Base-by-base conservation (phyloP, 2,888 invertebrate genomes). In the Fragum fragum region DNA sequence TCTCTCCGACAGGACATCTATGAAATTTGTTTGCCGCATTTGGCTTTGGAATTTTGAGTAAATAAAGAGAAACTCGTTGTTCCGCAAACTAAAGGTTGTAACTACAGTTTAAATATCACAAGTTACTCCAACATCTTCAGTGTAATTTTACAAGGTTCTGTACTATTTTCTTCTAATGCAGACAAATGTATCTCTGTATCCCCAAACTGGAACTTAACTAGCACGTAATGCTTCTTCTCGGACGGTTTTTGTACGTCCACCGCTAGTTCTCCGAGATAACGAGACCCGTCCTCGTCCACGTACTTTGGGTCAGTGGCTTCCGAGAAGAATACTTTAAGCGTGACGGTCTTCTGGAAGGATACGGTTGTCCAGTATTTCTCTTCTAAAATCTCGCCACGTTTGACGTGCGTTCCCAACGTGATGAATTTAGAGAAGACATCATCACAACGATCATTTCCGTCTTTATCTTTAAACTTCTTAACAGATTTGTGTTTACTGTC, bases 381-480 rank as follows among this genome's bases (percentile, higher is more conserved):
- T 0, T 39, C 18, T 7, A 81, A 53, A 61, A 59, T 52, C 26
- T 75, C 76, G 26, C 76, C 73, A 1, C 23, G 47, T 29, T 68
- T 21, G 7, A 79, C 83, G 18, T 76, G 26, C 0, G 81, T 76
- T 28, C 81, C 83, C 7, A 71, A 71, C 14, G 55, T 47, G 32
- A 86, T 86, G 47, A 86, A 86, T 23, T 71, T 70, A 32, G 63
- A 32, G 47, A 86, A 86, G 1, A 76, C 70, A 29, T 72, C 79
- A 1, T 55, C 6, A 32, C 86, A 86, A 11, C 73, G 42, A 3
- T 69, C 73, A 5, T 53, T 26, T 1, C 75, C 83, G 28, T 63
- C 71, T 1, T 32, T 36, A 1, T 21, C 73, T 23, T 18, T 52
- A 9, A 6, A 47, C 53, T 73, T 73, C 28, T 55, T 39, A 7